Evolutionary conservation across 2,797 vertebrate genomes (phyloP), one percentile per base, ranked within the genome.

Genomic region (Chlorospingus flavigularis): DNA sequence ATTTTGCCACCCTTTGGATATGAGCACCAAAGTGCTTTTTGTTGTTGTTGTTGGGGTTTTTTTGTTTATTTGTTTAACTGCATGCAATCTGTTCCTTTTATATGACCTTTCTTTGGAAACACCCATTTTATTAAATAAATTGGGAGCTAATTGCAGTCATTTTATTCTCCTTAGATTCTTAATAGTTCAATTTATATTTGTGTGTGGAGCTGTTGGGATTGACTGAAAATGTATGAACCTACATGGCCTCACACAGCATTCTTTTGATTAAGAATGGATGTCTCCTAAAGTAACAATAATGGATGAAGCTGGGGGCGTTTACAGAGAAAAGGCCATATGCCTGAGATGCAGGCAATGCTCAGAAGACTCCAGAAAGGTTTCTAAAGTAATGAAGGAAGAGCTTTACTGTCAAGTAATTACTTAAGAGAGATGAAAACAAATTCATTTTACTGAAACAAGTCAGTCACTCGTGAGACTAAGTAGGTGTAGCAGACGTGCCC

Each of bases 111-210:
- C 26, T 66, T 82, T 58, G n/a, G 67, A 91, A 95, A 75, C 23
- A 63, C 21, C 3, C 24, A 0, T 89, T 96, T 90, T 91, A 94
- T 90, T 96, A 95, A 88, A 87, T 78, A 94, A 95, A 25, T 91
- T 85, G 47, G 67, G 67, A 96, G 58, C 40, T 97, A 96, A 96
- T 95, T 97, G 53, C 72, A 82, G 86, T 92, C 86, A 94, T 92
- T 92, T 90, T 50, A 83, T 79, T 93, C 73, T 95, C 82, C 57
- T 96, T 84, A 92, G 72, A 78, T 85, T 85, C 92, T 78, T 96
- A 92, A 94, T 80, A 65, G 77, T 92, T 92, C 94, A 92, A 97
- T 96, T 95, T 92, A 71, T 90, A 83, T 89, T 95, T 88, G 35
- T 42, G 24, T 30, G 19, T 85, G 53, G 89, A 93, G 81, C 86